Conservation (phyloP, 2,797 vertebrate species). For the Apogon talboti region DNA sequence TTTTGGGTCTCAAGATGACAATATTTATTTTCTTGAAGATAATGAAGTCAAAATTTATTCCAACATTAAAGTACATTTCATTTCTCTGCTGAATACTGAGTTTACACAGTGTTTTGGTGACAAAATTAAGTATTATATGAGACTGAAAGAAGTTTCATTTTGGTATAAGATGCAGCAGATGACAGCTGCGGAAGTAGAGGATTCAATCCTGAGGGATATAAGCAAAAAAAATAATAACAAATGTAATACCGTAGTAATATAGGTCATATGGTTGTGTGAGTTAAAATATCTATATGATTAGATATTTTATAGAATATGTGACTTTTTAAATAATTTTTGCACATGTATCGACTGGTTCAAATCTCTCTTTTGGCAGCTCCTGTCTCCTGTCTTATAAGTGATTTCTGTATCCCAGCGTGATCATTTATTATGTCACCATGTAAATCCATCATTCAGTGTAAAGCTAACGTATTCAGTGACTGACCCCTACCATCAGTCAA, state of each 20-base stretch:
- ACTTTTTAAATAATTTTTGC: not conserved
- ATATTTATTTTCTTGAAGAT: too few relatives aligned
- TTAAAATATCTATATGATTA: not conserved
- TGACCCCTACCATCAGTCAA: slow-evolving; percentile 28
- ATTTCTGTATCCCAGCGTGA: not conserved
- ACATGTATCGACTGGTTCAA: not conserved
- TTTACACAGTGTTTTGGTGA: too few relatives aligned
- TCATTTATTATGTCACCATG: slow-evolving; percentile 2
- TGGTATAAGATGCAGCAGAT: not conserved
- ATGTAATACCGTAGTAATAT: not conserved
- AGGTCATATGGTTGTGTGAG: not conserved
- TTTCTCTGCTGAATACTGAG: not conserved
- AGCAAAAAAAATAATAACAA: not conserved
- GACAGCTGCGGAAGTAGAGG: not conserved
- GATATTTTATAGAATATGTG: not conserved
- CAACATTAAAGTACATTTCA: not conserved
- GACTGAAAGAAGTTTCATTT: too few relatives aligned
- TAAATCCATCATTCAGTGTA: slow-evolving; percentile 5
- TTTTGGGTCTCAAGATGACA: too few relatives aligned
- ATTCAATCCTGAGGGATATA: not conserved
- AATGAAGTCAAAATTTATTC: not conserved
- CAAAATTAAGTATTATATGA: too few relatives aligned
- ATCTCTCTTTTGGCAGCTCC: not conserved
- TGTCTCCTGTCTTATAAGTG: not conserved
- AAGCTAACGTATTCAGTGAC: slow-evolving; percentile 28